These are phyloP conservation scores for Cryptoleucopteryx plumbea DNA, from an alignment of 2,113 vertebrate species.

Conservation along the genomic window DNA sequence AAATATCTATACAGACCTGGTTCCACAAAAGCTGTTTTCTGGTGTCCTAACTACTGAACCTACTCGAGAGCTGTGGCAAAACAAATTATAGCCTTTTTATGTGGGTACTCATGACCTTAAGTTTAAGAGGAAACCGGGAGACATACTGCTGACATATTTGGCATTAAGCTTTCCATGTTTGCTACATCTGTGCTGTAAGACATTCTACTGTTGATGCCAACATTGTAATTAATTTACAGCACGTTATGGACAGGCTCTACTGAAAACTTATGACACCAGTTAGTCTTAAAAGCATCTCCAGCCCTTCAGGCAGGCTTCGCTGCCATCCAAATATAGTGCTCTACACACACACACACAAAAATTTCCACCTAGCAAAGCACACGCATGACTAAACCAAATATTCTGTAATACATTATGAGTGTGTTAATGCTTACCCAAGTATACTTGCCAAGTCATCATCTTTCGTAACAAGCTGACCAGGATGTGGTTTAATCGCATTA, in stretches of 20 bases:
- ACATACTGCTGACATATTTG: neutral
- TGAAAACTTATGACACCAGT: neutral
- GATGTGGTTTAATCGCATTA: slow-evolving; percentile 22
- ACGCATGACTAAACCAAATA: neutral
- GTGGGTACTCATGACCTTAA: neutral
- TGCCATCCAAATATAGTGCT: neutral
- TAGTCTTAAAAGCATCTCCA: neutral
- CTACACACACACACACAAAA: neutral
- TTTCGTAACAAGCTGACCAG: slow-evolving; percentile 8
- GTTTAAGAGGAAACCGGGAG: neutral
- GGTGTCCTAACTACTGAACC: neutral
- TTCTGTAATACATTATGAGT: neutral
- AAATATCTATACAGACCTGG: neutral
- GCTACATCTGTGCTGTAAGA: neutral
- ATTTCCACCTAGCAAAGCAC: neutral
- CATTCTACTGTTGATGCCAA: neutral
- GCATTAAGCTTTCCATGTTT: neutral
- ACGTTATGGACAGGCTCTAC: neutral
- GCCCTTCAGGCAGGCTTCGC: neutral
- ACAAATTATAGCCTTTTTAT: neutral
- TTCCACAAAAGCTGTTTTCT: neutral
- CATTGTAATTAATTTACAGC: neutral
- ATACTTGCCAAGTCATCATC: neutral
- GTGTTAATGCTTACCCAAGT: neutral
- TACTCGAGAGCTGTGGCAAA: neutral